These are phyloP conservation scores for Cheilosia pagana DNA, from an alignment of 2,888 invertebrate genomes.

Conservation along the genomic window DNA sequence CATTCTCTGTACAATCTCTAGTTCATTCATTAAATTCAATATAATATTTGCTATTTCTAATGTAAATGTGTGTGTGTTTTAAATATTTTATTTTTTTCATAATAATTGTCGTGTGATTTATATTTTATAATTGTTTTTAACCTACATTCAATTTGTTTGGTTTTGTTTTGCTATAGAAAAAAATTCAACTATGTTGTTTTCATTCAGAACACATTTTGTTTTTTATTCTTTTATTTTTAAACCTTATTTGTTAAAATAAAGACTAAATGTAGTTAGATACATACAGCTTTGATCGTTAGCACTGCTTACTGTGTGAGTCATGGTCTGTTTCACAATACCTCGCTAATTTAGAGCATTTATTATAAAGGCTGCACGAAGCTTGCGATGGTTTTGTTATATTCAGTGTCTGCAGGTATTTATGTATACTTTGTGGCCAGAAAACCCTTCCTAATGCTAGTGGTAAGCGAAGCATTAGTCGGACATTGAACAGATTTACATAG, in stretches of 20 bases:
- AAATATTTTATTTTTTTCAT: neutral
- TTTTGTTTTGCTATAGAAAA: conserved; percentile 58
- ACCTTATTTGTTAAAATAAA: conserved; percentile 32
- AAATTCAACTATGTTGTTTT: conserved; percentile 63
- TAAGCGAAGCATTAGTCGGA: conserved; percentile 4
- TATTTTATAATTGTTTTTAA: conserved; percentile 77
- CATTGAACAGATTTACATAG: conserved; percentile 4
- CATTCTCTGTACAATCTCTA: conserved; percentile 67
- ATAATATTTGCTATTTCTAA: conserved; percentile 51
- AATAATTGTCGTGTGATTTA: conserved; percentile 79
- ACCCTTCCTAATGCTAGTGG: conserved; percentile 2
- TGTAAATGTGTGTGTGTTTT: conserved; percentile 34
- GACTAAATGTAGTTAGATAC: conserved; percentile 18
- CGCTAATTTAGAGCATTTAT: conserved; percentile 10
- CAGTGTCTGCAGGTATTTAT: neutral
- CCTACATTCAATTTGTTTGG: conserved; percentile 66
- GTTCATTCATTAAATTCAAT: conserved; percentile 44
- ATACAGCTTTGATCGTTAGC: conserved; percentile 13
- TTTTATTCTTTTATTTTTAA: conserved; percentile 26
- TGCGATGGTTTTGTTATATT: conserved; percentile 8
- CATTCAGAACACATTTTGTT: conserved; percentile 66
- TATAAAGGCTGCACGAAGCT: conserved; percentile 11
- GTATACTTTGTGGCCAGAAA: neutral
- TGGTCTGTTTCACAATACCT: conserved; percentile 41
- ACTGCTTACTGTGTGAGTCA: conserved; percentile 46